Base-by-base conservation (phyloP, 1,140 invertebrate species). In the Cataglyphis hispanica region DNA sequence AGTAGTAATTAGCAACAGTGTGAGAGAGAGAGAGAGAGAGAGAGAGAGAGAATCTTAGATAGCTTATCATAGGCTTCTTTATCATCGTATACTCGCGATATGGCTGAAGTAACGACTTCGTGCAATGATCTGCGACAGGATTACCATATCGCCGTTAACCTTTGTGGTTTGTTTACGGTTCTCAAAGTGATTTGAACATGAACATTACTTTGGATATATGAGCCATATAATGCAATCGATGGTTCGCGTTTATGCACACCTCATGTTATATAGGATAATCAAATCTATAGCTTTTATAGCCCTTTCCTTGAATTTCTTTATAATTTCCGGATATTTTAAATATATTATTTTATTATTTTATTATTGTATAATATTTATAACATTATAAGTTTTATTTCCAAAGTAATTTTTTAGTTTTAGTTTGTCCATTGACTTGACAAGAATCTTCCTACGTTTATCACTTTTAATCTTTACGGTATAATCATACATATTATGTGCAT, bases 101-200 rank as follows among this genome's bases (percentile, higher is more conserved):
- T n/a, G 34, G 1, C 50, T 50, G 5, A 34, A 80, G n/a, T 58
- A 69, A 80, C 40, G 46, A 67, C 43, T 16, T 53, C n/a, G 61
- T n/a, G 61, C n/a, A 66, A 78, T 46, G 43, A 53, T 78, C 31
- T 56, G 43, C 19, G 50, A 4, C 27, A 40, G 16, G 46, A 27
- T 78, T 69, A 56, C 8, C 22, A 27, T 69, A 66, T 69, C 22
- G 46, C n/a, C 8, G 43, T 40, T 69, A 56, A 40, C 31, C 43
- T 11, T 53, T 56, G 61, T 13, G n/a, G 16, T 37, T 69, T 69
- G 16, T 56, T 80, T 80, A 58, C 31, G 22, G 46, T 67, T 56
- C 13, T 66, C 31, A 19, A 69, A 69, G 34, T 31, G 61, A 78
- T 67, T 78, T 67, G 25, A 67, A 34, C 46, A 53, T 43, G 16